Evolutionary conservation across 2,113 vertebrate genomes (phyloP), one percentile per base, ranked within the genome.

Genomic region (Hippolais icterina): DNA sequence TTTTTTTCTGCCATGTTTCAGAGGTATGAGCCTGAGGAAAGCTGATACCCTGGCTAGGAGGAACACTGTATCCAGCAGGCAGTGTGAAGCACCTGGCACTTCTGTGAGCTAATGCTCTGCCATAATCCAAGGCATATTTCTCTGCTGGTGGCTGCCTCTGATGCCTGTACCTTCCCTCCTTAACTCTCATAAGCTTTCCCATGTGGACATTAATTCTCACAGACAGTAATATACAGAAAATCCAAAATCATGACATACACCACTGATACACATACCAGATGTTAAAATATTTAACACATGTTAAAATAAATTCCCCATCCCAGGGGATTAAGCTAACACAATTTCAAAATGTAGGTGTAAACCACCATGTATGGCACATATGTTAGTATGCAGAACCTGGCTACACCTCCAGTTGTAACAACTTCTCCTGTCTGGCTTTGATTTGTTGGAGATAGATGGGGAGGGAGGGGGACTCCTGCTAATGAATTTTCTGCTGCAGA

Each of bases 391-490:
- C 88, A 92, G 90, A 89, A 68, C 92, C 66, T 49, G 41, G 52
- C 72, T 84, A 23, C 76, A n/a, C 29, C 64, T 89, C 76, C 85
- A 77, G 83, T 76, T 83, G 35, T 53, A 94, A 80, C 90, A 90
- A 49, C 87, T 82, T 82, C 91, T 77, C 75, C 89, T 90, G 89
- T 96, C 95, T 97, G 94, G 88, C 93, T 96, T 94, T 93, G 89
- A 97, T 94, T 96, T 97, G 78, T 77, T 71, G 92, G 72, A 90
- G 66, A 93, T 74, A 93, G 59, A 87, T 94, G 59, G 59, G 74
- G 86, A 54, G 80, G 81, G 69, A 74, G 70, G 88, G 80, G 33
- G 47, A 82, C 86, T 92, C 78, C 95, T 80, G 85, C 68, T 88
- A 94, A 94, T 56, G 90, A 96, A 35, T 86, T 74, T 83, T 64